Conservation (phyloP, 2,797 vertebrate genomes). For the Babyrousa celebensis region DNA sequence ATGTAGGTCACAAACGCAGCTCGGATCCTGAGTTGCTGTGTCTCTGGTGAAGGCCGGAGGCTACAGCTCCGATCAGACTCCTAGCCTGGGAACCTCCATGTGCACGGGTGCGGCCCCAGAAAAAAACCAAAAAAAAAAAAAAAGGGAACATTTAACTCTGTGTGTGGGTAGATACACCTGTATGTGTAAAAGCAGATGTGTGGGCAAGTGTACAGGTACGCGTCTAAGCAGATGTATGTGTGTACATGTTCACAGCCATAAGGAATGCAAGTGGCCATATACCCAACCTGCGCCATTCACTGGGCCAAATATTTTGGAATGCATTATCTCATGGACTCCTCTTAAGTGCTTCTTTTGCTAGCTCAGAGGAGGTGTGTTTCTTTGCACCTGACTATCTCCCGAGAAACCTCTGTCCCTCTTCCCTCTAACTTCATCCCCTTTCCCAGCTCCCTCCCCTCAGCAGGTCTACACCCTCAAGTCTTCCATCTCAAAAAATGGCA, state of each 20-base stretch:
- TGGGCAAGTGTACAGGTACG: too few relatives aligned
- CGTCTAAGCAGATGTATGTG: rapidly evolving
- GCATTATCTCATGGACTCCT: background rate
- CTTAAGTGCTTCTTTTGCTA: background rate
- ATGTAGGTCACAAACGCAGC: too few relatives aligned
- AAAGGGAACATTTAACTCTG: too few relatives aligned
- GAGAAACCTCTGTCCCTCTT: background rate
- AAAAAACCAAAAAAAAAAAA: too few relatives aligned
- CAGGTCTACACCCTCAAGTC: background rate
- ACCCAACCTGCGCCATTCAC: background rate
- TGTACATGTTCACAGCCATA: too few relatives aligned
- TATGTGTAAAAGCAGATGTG: background rate
- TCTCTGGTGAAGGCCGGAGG: too few relatives aligned
- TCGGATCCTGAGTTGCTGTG: too few relatives aligned
- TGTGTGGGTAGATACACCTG: too few relatives aligned
- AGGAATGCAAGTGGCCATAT: background rate
- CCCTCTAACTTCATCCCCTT: background rate
- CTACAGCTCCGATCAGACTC: too few relatives aligned
- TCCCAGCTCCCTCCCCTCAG: background rate
- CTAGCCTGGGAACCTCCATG: too few relatives aligned
- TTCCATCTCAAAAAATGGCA: background rate
- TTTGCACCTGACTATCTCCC: background rate
- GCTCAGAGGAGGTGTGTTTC: background rate
- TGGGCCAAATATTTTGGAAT: background rate
- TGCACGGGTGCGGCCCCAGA: too few relatives aligned